Conservation (phyloP, 2,113 vertebrate genomes). For the Hydropotes inermis region DNA sequence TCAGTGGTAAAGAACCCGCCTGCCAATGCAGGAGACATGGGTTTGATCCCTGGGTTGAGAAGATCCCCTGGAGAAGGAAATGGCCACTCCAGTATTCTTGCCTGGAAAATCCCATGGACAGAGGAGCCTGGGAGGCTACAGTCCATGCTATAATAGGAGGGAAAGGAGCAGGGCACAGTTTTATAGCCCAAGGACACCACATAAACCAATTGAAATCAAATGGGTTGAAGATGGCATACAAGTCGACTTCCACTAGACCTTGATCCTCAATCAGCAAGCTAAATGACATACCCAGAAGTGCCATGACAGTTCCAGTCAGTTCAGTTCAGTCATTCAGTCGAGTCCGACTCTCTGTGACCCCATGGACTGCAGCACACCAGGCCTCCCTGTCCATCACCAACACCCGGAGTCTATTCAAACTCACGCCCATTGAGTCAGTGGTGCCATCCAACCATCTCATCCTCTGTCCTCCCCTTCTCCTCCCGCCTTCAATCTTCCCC, state of each 20-base stretch:
- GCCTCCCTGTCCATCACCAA: neutral
- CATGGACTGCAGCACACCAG: neutral
- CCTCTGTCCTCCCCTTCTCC: neutral
- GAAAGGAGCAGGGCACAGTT: neutral
- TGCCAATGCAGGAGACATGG: neutral
- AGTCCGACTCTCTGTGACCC: neutral
- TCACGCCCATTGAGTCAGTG: neutral
- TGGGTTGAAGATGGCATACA: neutral
- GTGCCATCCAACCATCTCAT: neutral
- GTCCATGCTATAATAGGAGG: neutral
- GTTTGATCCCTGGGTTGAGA: neutral
- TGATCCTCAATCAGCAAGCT: neutral
- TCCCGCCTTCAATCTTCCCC: neutral
- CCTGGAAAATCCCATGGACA: neutral
- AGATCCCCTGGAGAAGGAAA: neutral
- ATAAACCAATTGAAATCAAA: neutral
- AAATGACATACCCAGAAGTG: neutral
- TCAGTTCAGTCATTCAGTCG: neutral
- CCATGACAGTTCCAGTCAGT: neutral
- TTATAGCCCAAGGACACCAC: neutral
- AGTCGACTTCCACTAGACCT: neutral
- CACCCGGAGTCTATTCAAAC: neutral
- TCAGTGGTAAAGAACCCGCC: neutral
- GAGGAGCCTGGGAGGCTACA: neutral
- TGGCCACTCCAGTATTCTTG: neutral